These are phyloP conservation scores for Heterodera schachtii DNA, from an alignment of 1,140 invertebrate species.

Conservation along the genomic window DNA sequence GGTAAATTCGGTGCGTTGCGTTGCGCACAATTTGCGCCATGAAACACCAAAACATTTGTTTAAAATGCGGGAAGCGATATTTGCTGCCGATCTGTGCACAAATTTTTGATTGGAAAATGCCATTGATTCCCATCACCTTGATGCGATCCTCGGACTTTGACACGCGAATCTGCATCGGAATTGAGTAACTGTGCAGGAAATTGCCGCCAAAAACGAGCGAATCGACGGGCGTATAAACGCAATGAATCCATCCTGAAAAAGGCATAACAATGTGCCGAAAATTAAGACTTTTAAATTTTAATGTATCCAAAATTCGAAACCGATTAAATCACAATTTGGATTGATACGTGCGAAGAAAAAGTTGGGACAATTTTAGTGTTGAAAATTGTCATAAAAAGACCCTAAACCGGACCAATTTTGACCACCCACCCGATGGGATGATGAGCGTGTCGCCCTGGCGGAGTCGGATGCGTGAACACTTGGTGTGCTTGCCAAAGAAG, in stretches of 20 bases:
- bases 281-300: neutral
- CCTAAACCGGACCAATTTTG: neutral
- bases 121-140: slow-evolving; percentile 29
- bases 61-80: slow-evolving; percentile 43
- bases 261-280: neutral
- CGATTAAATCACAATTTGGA: no score
- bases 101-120: slow-evolving; percentile 21
- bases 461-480: slow-evolving; percentile 80
- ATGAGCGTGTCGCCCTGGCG: slow-evolving; percentile 87
- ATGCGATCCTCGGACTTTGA: slow-evolving; percentile 88
- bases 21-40: slow-evolving; percentile 27
- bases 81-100: slow-evolving; percentile 32
- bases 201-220: slow-evolving; percentile 96
- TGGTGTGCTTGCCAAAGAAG: slow-evolving; percentile 92
- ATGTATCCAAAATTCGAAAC: slow-evolving; percentile 15
- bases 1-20: slow-evolving; percentile 37
- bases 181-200: slow-evolving; percentile 83
- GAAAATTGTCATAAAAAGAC: no score
- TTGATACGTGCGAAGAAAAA: no score
- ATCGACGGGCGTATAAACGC: slow-evolving; percentile 91
- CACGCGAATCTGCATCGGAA: slow-evolving; percentile 71
- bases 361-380: no score
- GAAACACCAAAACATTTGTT: slow-evolving; percentile 41
- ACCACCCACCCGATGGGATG: slow-evolving; percentile 76
- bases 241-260: slow-evolving; percentile 83